phyloP scores from a whole-genome alignment of 2,113 vertebrate species.

The Pogona vitticeps region DNA sequence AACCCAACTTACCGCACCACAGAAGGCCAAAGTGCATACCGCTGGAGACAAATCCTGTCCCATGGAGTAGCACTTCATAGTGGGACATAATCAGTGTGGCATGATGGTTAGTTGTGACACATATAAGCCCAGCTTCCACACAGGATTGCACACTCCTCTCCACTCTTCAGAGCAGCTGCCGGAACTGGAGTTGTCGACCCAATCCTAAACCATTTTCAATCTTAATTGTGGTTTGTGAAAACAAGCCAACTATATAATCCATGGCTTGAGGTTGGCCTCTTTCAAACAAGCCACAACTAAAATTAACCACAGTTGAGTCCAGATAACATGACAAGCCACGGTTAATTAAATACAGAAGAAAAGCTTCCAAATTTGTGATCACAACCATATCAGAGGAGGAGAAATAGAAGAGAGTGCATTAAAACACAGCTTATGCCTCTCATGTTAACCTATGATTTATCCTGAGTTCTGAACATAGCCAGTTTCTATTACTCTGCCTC shows the following conservation, averaged over 20 bases:
- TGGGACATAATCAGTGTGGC: neutral
- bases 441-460: neutral
- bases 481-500: neutral
- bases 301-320: neutral
- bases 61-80: neutral
- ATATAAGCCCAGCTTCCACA: neutral
- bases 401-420: neutral
- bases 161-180: neutral
- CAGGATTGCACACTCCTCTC: neutral
- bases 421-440: neutral
- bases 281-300: neutral
- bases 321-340: neutral
- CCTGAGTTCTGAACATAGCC: neutral
- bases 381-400: too few relatives aligned
- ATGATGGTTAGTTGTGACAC: neutral
- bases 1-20: neutral
- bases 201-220: neutral
- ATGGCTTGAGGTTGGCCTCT: neutral
- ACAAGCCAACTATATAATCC: neutral
- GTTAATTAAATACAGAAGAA: neutral
- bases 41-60: too few relatives aligned
- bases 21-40: neutral
- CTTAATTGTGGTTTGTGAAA: neutral
- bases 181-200: neutral
- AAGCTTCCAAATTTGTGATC: neutral